Conservation (phyloP, 1,140 invertebrate genomes). For the Dryas iulia region DNA sequence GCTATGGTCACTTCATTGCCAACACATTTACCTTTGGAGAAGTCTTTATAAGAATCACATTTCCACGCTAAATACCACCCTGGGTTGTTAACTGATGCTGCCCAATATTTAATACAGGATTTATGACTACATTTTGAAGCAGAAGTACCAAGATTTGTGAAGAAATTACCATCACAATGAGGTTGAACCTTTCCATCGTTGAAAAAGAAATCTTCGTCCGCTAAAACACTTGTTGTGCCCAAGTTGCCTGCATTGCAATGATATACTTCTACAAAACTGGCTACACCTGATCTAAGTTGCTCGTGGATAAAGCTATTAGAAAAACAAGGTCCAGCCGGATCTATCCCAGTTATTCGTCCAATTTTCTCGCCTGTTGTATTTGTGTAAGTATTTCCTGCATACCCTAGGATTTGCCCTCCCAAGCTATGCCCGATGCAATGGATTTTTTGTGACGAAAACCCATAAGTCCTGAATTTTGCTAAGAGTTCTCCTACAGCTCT, state of each 20-base stretch:
- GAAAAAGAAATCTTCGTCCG: conserved; percentile 83
- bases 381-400: conserved; percentile 57
- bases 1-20: conserved; percentile 61
- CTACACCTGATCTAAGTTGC: conserved; percentile 76
- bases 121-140: conserved; percentile 71
- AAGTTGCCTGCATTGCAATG: conserved; percentile 81
- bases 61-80: conserved; percentile 58
- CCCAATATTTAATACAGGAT: conserved; percentile 61
- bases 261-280: conserved; percentile 81
- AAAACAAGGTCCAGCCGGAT: conserved; percentile 85
- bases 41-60: conserved; percentile 58
- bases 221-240: conserved; percentile 79
- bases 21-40: conserved; percentile 52
- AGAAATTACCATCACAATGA: conserved; percentile 70
- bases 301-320: conserved; percentile 70
- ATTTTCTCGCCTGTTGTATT: conserved; percentile 54
- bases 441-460: conserved; percentile 62
- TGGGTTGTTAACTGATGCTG: conserved; percentile 51
- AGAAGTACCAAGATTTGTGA: conserved; percentile 56
- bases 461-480: conserved; percentile 41
- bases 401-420: conserved; percentile 76
- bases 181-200: conserved; percentile 82
- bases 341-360: conserved; percentile 80
- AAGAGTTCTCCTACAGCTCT: conserved; percentile 55
- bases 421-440: conserved; percentile 78